Conservation (phyloP, 2,113 vertebrate species). For the Mirza zaza region DNA sequence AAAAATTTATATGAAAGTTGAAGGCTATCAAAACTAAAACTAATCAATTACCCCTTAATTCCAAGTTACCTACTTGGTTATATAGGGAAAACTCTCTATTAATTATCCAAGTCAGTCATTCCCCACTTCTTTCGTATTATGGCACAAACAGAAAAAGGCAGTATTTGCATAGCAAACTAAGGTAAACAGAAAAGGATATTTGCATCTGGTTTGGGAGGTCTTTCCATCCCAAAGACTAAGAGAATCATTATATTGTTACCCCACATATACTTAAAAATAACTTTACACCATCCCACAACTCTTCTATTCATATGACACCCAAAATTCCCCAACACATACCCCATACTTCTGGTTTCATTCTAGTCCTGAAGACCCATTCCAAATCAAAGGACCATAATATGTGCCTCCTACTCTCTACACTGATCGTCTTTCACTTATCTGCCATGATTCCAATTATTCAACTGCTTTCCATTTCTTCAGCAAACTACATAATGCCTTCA, state of each 20-base stretch:
- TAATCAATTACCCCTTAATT: neutral
- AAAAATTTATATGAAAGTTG: conserved; percentile 1
- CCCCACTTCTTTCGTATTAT: neutral
- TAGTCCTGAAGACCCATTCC: neutral
- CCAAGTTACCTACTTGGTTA: neutral
- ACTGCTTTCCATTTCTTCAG: neutral
- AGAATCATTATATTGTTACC: neutral
- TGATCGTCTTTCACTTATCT: neutral
- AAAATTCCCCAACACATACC: neutral
- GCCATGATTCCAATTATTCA: neutral
- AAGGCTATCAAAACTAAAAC: neutral
- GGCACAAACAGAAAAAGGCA: neutral
- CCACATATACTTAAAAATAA: conserved; percentile 33
- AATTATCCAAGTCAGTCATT: neutral
- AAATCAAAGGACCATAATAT: neutral
- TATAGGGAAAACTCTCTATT: neutral
- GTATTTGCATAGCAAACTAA: neutral
- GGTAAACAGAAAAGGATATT: neutral
- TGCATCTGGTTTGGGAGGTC: neutral
- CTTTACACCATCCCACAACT: neutral
- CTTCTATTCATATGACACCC: neutral
- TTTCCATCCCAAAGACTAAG: neutral
- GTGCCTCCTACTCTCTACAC: neutral
- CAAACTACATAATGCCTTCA: neutral
- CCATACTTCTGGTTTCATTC: neutral